Evolutionary conservation across 2,113 vertebrate genomes (phyloP), one percentile per base, ranked within the genome.

Genomic region (Excalfactoria chinensis): DNA sequence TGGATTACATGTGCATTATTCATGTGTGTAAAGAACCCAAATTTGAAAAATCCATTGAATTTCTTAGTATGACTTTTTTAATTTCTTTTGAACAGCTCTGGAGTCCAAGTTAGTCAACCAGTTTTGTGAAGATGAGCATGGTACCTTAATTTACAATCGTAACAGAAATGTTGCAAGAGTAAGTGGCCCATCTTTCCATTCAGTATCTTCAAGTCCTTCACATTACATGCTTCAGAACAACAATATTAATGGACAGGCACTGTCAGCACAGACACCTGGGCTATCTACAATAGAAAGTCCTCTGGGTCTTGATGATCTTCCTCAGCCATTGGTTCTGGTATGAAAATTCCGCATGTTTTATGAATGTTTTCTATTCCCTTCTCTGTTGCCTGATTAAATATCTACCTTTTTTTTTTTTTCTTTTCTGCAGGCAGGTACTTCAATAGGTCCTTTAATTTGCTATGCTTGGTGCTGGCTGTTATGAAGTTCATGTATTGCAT

Each of bases 81-180:
- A 23, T 37, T 77, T 49, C n/a, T 81, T 95, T 85, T 55, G 78
- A 98, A 88, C 84, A 96, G 99, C 98, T 82, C 94, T 99, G 95
- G 99, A 99, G 88, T 99, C 98, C 21, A 98, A 99, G 96, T 97
- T 99, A 63, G 98, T 99, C 40, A 98, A 97, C 89, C 98, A 99
- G 56, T 98, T 99, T 94, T 99, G 99, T 97, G 98, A 99, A 96
- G 98, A 99, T 97, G 98, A 99, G 96, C 98, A 98, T 37, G 98
- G 98, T 11, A 98, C 97, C 43, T 97, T 98, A 59, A 97, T 98
- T 95, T 98, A 98, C 93, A 99, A 98, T 72, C 98, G 35, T 23
- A 93, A 98, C 23, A 93, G 97, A 95, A 98, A 98, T 46, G 90
- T 96, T 72, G 95, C 97, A 79, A 97, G 96, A 84, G 91, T 96